Evolutionary conservation across 2,888 invertebrate species (phyloP).

Genomic region (Syritta pipiens): DNA sequence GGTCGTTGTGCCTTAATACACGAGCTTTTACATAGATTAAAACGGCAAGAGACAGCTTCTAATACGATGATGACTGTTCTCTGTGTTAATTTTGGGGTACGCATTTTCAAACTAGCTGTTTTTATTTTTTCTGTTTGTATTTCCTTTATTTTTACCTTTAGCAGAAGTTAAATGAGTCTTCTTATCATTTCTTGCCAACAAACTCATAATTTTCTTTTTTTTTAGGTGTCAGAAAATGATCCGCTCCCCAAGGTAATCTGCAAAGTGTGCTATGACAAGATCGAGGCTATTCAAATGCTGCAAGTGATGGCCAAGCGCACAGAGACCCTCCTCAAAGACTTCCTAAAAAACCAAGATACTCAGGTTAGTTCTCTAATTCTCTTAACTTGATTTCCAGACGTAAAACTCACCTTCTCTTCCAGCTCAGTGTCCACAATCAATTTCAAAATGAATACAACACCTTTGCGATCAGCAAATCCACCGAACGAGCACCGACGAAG

Average conservation of each 20-base stretch:
- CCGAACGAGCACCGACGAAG: background rate
- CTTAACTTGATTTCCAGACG: background rate
- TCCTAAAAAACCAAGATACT: constrained; percentile 72
- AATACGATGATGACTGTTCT: no score
- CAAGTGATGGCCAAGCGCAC: constrained; percentile 77
- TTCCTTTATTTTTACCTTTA: background rate
- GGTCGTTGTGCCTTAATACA: no score
- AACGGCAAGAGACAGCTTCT: no score
- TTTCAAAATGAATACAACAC: constrained; percentile 44
- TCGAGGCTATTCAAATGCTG: constrained; percentile 77
- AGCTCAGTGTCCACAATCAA: background rate
- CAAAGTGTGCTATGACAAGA: constrained; percentile 76
- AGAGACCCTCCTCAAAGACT: constrained; percentile 75
- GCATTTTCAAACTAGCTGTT: no score
- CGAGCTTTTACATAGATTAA: no score
- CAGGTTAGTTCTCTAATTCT: constrained; percentile 67
- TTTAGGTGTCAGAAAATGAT: constrained; percentile 75
- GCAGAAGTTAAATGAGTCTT: background rate
- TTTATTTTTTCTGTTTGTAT: no score
- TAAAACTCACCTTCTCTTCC: background rate
- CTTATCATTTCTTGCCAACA: background rate
- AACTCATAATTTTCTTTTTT: background rate
- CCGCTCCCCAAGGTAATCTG: constrained; percentile 76
- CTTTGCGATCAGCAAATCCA: constrained; percentile 15
- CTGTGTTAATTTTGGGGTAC: no score